Evolutionary conservation across 2,797 vertebrate species (phyloP).

Genomic region (Pelochelys cantorii): DNA sequence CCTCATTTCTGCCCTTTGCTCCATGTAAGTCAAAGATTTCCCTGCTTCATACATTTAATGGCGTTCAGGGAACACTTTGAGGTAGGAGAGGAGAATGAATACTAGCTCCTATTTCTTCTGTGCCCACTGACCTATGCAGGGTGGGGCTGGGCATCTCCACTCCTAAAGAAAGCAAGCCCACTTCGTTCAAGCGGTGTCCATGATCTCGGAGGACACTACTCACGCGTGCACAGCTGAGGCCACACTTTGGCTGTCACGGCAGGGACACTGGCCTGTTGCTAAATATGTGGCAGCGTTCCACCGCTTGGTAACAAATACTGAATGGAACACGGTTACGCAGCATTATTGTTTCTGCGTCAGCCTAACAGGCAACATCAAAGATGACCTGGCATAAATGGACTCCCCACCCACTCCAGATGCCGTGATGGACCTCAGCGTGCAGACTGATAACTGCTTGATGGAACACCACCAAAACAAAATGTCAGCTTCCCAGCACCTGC

Average conservation of each 20-base stretch:
- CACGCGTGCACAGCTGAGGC: neutral
- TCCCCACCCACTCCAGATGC: accelerated
- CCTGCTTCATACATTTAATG: neutral
- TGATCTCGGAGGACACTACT: neutral
- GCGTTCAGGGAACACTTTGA: neutral
- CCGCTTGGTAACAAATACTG: too few species aligned
- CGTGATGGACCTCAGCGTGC: neutral
- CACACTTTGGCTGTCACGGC: accelerated
- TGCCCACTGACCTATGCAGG: neutral
- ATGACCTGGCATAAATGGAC: neutral
- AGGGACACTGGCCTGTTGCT: neutral
- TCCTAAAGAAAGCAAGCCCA: neutral
- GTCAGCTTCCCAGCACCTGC: neutral
- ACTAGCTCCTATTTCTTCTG: neutral
- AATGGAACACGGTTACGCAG: too few species aligned
- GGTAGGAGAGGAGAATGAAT: neutral
- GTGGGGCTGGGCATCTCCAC: neutral
- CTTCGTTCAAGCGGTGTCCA: neutral
- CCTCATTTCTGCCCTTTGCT: neutral
- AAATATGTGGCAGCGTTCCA: too few species aligned
- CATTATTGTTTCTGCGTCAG: too few species aligned
- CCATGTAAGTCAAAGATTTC: neutral
- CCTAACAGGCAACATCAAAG: neutral
- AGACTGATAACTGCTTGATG: neutral
- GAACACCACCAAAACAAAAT: neutral